phyloP scores from a whole-genome alignment of 2,888 invertebrate species.

The Globia sparganii region DNA sequence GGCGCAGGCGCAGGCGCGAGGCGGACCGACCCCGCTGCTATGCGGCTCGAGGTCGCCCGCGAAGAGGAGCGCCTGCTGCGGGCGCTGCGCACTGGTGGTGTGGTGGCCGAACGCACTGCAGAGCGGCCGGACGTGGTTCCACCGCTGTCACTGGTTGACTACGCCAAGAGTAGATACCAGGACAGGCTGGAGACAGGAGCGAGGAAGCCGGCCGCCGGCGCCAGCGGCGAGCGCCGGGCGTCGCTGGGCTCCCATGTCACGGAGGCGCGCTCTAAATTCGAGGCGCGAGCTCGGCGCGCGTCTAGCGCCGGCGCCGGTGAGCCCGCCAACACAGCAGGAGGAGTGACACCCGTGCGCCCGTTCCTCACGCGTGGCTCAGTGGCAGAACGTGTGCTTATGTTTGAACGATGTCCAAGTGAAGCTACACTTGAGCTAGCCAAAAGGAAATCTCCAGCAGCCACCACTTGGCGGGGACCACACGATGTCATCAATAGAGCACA shows the following conservation, averaged over 20 bases:
- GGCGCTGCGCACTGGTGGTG: slow-evolving; percentile 93
- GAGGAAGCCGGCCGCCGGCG: slow-evolving; percentile 85
- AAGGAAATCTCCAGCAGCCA: slow-evolving; percentile 90
- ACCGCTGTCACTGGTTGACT: slow-evolving; percentile 91
- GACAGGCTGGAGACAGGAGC: slow-evolving; percentile 90
- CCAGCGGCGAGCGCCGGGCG: slow-evolving; percentile 84
- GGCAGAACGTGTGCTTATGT: slow-evolving; percentile 96
- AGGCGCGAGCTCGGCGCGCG: slow-evolving; percentile 88
- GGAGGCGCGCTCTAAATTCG: slow-evolving; percentile 88
- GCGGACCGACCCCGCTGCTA: slow-evolving; percentile 88
- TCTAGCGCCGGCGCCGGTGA: slow-evolving; percentile 86
- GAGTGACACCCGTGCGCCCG: slow-evolving; percentile 93
- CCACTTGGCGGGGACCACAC: slow-evolving; percentile 90
- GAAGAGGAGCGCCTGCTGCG: slow-evolving; percentile 95
- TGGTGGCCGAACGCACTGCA: slow-evolving; percentile 85
- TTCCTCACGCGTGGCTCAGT: slow-evolving; percentile 97
- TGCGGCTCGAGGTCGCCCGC: slow-evolving; percentile 93
- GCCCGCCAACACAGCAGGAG: slow-evolving; percentile 78
- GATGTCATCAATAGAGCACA: slow-evolving; percentile 90
- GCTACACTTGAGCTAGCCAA: slow-evolving; percentile 92
- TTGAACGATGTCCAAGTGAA: slow-evolving; percentile 97
- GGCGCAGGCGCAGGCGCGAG: slow-evolving; percentile 81
- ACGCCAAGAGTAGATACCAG: slow-evolving; percentile 92
- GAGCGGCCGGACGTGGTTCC: slow-evolving; percentile 89
- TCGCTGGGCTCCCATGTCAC: slow-evolving; percentile 88